Evolutionary conservation across 2,888 invertebrate species (phyloP).

Genomic region (Drosophila subquinaria): DNA sequence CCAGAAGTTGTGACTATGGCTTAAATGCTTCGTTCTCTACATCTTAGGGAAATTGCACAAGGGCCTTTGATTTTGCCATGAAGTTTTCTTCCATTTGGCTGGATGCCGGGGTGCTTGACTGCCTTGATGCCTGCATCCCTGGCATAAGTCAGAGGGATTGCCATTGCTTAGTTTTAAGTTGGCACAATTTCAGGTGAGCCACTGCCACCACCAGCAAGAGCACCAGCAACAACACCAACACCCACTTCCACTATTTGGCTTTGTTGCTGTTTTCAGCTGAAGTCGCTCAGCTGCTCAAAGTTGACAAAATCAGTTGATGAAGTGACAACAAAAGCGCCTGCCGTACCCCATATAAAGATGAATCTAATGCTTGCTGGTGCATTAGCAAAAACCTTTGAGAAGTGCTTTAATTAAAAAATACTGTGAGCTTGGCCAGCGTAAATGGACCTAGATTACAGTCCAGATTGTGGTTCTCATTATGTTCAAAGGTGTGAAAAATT

Average conservation of each 20-base stretch:
- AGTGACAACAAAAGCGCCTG: constrained; percentile 36
- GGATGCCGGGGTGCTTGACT: constrained; percentile 27
- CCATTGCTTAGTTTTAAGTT: constrained; percentile 43
- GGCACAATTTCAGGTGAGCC: constrained; percentile 23
- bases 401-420: constrained; percentile 47
- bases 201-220: too few species aligned
- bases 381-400: constrained; percentile 40
- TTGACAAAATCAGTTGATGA: constrained; percentile 54
- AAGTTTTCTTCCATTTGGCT: constrained; percentile 44
- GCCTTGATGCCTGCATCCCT: constrained; percentile 16
- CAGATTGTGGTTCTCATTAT: background rate
- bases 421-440: background rate
- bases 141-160: constrained; percentile 51
- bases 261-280: constrained; percentile 22
- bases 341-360: constrained; percentile 9
- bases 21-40: constrained; percentile 40
- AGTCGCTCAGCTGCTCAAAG: constrained; percentile 41
- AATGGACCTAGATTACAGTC: constrained; percentile 2
- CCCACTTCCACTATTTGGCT: constrained; percentile 16
- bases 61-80: constrained; percentile 60
- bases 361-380: constrained; percentile 2
- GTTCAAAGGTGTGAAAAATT: constrained; percentile 25
- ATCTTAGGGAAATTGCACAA: constrained; percentile 54
- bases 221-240: background rate
- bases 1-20: constrained; percentile 25